Conservation (phyloP, 2,797 vertebrate species). For the Sebastes melanostomus region DNA sequence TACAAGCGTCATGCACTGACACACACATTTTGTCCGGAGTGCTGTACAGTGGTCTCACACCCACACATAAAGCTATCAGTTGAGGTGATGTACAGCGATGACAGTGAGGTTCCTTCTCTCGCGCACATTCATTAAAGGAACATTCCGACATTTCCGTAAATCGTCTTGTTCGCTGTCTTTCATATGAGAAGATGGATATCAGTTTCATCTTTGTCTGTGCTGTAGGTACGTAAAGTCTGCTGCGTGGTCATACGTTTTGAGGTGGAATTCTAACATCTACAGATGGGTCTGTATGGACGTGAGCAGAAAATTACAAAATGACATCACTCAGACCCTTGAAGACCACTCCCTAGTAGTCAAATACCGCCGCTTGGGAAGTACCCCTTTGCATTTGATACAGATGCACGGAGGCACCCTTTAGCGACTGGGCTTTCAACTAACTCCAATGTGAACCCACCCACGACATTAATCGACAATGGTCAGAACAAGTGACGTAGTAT, state of each 20-base stretch:
- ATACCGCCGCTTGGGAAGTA: no score
- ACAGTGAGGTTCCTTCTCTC: slow-evolving; percentile 40
- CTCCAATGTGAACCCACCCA: no score
- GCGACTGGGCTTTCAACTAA: no score
- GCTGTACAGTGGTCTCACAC: slow-evolving; percentile 68
- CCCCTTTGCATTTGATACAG: no score
- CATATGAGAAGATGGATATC: slow-evolving; percentile 7
- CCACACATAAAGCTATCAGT: slow-evolving; percentile 66
- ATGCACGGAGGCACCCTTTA: no score
- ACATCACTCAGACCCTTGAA: background rate
- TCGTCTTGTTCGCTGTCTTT: background rate
- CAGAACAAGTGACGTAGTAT: no score
- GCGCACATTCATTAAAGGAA: slow-evolving; percentile 45
- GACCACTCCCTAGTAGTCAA: background rate
- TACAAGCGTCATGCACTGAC: slow-evolving; percentile 58
- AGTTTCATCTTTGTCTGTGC: background rate
- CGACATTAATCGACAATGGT: no score
- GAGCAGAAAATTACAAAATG: background rate
- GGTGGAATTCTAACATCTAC: background rate
- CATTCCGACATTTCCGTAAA: slow-evolving; percentile 25
- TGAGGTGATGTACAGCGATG: slow-evolving; percentile 60
- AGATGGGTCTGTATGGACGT: background rate
- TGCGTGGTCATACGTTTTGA: background rate
- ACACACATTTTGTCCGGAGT: slow-evolving; percentile 53
- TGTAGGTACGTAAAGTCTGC: background rate